Conservation (phyloP, 2,113 vertebrate genomes). For the Malurus alboscapulatus region DNA sequence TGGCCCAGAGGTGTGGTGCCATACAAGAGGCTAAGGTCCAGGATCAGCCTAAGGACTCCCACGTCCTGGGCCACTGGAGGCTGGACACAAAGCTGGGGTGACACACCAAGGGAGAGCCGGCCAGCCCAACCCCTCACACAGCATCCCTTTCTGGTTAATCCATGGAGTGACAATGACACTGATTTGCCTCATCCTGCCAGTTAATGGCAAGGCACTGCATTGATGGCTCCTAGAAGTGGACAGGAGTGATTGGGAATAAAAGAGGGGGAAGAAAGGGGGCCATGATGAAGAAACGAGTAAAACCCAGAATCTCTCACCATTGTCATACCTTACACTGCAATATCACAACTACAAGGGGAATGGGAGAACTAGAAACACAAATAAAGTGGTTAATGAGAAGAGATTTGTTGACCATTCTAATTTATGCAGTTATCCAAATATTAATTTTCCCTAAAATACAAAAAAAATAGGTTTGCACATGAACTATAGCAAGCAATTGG, state of each 20-base stretch:
- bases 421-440: slow-evolving; percentile 37
- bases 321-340: slow-evolving; percentile 56
- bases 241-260: slow-evolving; percentile 73
- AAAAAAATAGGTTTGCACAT: neutral
- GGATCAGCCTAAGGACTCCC: slow-evolving; percentile 71
- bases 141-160: slow-evolving; percentile 75
- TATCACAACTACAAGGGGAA: slow-evolving; percentile 35
- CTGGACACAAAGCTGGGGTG: slow-evolving; percentile 74
- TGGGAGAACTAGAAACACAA: slow-evolving; percentile 32
- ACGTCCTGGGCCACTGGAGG: slow-evolving; percentile 66
- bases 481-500: neutral
- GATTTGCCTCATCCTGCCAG: slow-evolving; percentile 72
- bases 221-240: slow-evolving; percentile 74
- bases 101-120: slow-evolving; percentile 68
- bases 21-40: slow-evolving; percentile 74
- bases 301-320: slow-evolving; percentile 56
- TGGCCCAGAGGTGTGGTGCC: slow-evolving; percentile 70
- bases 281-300: slow-evolving; percentile 72
- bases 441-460: slow-evolving; percentile 23
- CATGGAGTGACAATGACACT: slow-evolving; percentile 74
- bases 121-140: slow-evolving; percentile 75
- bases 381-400: slow-evolving; percentile 25
- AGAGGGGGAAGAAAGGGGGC: slow-evolving; percentile 53
- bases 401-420: slow-evolving; percentile 3
- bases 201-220: slow-evolving; percentile 72